Base-by-base conservation (phyloP, 2,113 vertebrate species). In the Otocyon megalotis region DNA sequence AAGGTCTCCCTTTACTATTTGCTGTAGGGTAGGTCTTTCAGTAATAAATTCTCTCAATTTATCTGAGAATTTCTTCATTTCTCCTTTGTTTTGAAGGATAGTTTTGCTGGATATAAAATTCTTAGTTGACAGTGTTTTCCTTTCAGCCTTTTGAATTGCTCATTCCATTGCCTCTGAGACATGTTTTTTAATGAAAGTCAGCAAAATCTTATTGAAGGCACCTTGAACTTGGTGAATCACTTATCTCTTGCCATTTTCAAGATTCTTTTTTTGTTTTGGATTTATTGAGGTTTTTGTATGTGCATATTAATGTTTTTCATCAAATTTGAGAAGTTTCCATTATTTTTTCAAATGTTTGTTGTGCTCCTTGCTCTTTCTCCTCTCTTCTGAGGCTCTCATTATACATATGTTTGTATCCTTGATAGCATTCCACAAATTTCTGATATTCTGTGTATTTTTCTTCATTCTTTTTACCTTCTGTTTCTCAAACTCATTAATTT, bases 301-400 rank as follows among this genome's bases (percentile, higher is more conserved):
- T 88, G 5, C 8, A 56, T 24, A n/a, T 65, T 77, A 35, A 77
- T 63, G 37, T 37, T 93, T 84, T 83, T 87, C 76, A 77, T 69
- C 43, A 77, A 58, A 35, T 67, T 81, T 56, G 17, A 30, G 30
- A 30, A 30, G 5, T 62, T 62, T 69, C 53, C 16, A 67, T 80
- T 90, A 76, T 69, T 90, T 90, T 37, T 86, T 87, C 67, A 94
- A 62, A 86, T 11, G 35, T 80, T 93, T 15, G 48, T 60, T 77
- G 19, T 82, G 32, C 19, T 4, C 58, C n/a, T 65, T 85, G 76
- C 37, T 91, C 54, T 37, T n/a, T 76, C 11, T 37, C n/a, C 62
- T 93, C n/a, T 79, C 22, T 43, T 82, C 32, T 88, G 19, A 48
- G 53, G 50, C 30, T 79, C 15, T 13, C 11, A 28, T 71, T 85